phyloP scores from a whole-genome alignment of 2,888 invertebrate species.

The Pharmacophagus antenor region DNA sequence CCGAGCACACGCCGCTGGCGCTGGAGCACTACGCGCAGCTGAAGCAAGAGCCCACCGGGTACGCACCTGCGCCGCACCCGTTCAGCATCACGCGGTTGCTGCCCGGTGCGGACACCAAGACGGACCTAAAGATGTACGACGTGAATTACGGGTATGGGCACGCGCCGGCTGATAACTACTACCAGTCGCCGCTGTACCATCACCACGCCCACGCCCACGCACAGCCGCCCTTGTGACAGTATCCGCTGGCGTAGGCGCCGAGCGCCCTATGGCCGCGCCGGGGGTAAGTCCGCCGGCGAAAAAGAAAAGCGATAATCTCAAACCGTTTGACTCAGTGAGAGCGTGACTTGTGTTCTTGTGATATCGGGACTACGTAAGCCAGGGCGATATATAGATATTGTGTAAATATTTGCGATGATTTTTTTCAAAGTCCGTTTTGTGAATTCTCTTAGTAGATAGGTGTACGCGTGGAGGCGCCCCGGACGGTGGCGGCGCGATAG shows the following conservation, averaged over 20 bases:
- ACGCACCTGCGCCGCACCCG: conserved; percentile 92
- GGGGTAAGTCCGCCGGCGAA: conserved; percentile 40
- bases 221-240: conserved; percentile 95
- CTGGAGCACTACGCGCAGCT: conserved; percentile 85
- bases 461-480: conserved; percentile 52
- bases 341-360: conserved; percentile 69
- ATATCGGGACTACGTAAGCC: conserved; percentile 45
- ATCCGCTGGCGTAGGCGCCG: conserved; percentile 90
- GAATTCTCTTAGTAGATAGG: conserved; percentile 63
- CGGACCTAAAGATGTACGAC: conserved; percentile 96
- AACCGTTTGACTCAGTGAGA: conserved; percentile 71
- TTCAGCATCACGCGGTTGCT: conserved; percentile 97
- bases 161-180: conserved; percentile 87
- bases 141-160: conserved; percentile 83
- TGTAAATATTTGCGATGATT: conserved; percentile 68
- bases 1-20: conserved; percentile 81
- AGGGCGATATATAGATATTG: conserved; percentile 52
- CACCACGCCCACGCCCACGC: conserved; percentile 82
- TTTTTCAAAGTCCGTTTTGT: conserved; percentile 61
- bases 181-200: conserved; percentile 91
- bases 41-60: conserved; percentile 89
- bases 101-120: conserved; percentile 91
- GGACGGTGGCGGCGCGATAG: conserved; percentile 59
- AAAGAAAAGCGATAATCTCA: conserved; percentile 52
- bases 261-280: conserved; percentile 55